Evolutionary conservation across 2,888 invertebrate genomes (phyloP), one percentile per base, ranked within the genome.

Genomic region (Leistus spinibarbis): DNA sequence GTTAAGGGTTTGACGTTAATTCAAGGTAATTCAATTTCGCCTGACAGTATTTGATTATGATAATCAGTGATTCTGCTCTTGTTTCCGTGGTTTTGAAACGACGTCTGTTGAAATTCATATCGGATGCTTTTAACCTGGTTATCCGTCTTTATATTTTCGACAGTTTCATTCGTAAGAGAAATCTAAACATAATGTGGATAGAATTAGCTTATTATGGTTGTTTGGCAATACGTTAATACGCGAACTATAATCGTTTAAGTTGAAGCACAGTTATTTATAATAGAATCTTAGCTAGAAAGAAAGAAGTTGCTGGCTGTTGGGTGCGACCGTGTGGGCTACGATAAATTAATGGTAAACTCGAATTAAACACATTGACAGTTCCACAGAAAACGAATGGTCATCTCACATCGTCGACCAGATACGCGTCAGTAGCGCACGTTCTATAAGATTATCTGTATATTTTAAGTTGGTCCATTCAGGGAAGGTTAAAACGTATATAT

Each of bases 41-140:
- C 68, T 83, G 82, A 81, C 79, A 78, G 80, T 79, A 84, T 84
- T 83, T 82, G 83, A 84, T 84, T 84, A 84, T 84, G 83, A 82
- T 83, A 84, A 84, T 84, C 81, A 77, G 80, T 75, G 79, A 81
- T 81, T 82, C 81, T 77, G 80, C 76, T 77, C 80, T 80, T 80
- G 79, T 77, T 73, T 77, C 70, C 54, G 62, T 20, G 69, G 64
- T 64, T 23, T 19, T 4, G 16, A 40, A 40, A 73, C 62, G 67
- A 73, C 66, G 60, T 54, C 66, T 71, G 64, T 22, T 63, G 71
- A 71, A 71, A 67, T 73, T 67, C 67, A 73, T 67, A 67, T 67
- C 67, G 22, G 9, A 13, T 40, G 24, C n/a, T 64, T 71, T 72
- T 64, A 72, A 64, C 27, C 64, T 63, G 23, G 71, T 71, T 71